Evolutionary conservation across 2,797 vertebrate species (phyloP), one percentile per base, ranked within the genome.

Genomic region (Phaenicophaeus curvirostris): DNA sequence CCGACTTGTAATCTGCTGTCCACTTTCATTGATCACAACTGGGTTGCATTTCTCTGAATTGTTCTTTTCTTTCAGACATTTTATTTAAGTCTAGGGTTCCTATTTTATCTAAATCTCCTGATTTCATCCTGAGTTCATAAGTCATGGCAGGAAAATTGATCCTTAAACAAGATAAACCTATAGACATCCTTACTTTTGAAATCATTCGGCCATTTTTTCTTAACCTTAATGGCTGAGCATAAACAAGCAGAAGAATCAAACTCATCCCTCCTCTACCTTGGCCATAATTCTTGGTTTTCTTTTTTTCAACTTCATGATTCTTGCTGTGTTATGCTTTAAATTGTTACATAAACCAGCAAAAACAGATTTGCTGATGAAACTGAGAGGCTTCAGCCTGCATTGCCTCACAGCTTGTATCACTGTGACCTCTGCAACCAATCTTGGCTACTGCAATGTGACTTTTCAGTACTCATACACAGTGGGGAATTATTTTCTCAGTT

Each of bases 1-100:
- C 41, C 4, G 3, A 20, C 61, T 58, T 59, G 18, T 93, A 76
- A 77, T 61, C 59, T 54, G 20, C 68, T 76, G 68, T 85, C 62
- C 46, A 48, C 14, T 89, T 75, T 65, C 54, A 55, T 75, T 75
- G 39, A 59, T 66, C 81, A 41, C 15, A 53, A 71, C 13, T 63
- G 23, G 11, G 46, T 13, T 94, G 50, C 67, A 23, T 76, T 87
- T 91, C 89, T 53, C 53, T 69, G 83, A 87, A 51, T 53, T 41
- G 27, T 55, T 94, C 65, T 58, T 87, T 80, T 53, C 69, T 95
- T 97, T 78, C 83, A 97, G 78, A 73, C 28, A 84, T 69, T 77
- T 84, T 81, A 37, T 78, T 72, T 78, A 90, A 79, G 85, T 93
- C 79, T 92, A 68, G 21, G 33, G 48, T 71, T 95, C 39, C 89